Evolutionary conservation across 1,140 invertebrate genomes (phyloP), one percentile per base, ranked within the genome.

Genomic region (Stegodyphus mimosarum): DNA sequence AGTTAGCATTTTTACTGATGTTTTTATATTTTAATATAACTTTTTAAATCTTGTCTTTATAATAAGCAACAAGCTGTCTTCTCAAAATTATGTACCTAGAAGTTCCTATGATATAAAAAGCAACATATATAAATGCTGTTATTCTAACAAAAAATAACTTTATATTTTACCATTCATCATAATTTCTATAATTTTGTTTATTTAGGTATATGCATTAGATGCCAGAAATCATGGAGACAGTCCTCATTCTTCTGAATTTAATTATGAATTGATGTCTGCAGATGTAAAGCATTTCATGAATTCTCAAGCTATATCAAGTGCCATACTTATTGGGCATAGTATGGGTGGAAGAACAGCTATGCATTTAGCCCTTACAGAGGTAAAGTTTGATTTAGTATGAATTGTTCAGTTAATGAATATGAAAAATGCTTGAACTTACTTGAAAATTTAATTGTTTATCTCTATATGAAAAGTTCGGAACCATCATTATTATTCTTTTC

Each of bases 201-300:
- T 10, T 10, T 63, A 95, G 92, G 93, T 98, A 0, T 93, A 96
- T 63, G 91, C 94, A 1, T 91, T 97, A 18, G 97, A 98, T 92
- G 93, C 94, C 4, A 93, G 97, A 89, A 98, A 98, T 91, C 97
- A 98, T 91, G 97, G 97, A 0, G 95, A 96, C 63, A 97, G 96
- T 89, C 94, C 95, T 0, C 96, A 97, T 88, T 91, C 93, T 3
- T 87, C 90, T 9, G 91, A 93, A 0, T 94, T 96, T 90, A 93
- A 92, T 53, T 97, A 97, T 89, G 88, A 90, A 6, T 90, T 93
- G 15, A 93, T 97, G 92, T 93, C 93, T 6, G 91, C 92, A 86
- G 97, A 98, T 91, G 89, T 98, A 1, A 77, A 72, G 2, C 81
- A 91, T 52, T 91, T 97, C 33, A 90, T 96, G 87, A 90, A 92